Evolutionary conservation across 1,140 invertebrate species (phyloP).

Genomic region (Metaphire vulgaris): DNA sequence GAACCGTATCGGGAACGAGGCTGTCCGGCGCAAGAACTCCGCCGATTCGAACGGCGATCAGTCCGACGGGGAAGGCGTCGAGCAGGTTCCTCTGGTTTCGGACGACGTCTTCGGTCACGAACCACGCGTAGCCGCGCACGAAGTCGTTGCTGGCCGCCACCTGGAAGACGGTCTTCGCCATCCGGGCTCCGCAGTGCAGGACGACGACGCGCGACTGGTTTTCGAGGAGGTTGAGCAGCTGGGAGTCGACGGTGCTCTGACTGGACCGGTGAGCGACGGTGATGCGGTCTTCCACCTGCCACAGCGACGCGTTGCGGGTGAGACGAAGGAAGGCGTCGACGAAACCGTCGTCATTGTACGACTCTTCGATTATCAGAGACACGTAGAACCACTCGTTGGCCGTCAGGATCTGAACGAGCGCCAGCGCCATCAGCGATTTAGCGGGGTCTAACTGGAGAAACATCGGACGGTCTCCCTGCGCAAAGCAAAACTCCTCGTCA

Average conservation of each 20-base stretch:
- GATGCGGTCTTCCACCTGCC: background rate
- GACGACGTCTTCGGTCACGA: conserved; percentile 63
- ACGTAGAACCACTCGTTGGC: conserved; percentile 41
- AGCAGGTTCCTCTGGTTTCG: conserved; percentile 30
- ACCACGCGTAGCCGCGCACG: conserved; percentile 72
- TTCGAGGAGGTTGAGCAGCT: conserved; percentile 31
- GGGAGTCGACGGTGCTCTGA: conserved; percentile 23
- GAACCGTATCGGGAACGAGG: background rate
- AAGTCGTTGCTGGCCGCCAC: conserved; percentile 67
- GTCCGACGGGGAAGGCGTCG: background rate
- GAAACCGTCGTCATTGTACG: conserved; percentile 34
- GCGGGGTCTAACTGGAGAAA: conserved; percentile 54
- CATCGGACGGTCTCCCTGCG: conserved; percentile 38
- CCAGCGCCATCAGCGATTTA: conserved; percentile 16
- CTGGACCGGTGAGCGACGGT: background rate
- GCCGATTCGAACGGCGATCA: background rate
- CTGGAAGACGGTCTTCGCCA: conserved; percentile 61
- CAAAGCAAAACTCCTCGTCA: no score
- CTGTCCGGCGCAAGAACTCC: background rate
- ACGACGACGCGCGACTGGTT: conserved; percentile 59
- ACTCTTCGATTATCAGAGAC: conserved; percentile 40
- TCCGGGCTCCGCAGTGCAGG: conserved; percentile 62
- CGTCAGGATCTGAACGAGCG: conserved; percentile 31
- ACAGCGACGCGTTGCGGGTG: background rate
- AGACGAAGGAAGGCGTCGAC: conserved; percentile 32